Percentiles rank a stretch among this genome's conserved stretches.
Conservation (phyloP, 2,797 vertebrate species). For the Sebastes variabilis region DNA sequence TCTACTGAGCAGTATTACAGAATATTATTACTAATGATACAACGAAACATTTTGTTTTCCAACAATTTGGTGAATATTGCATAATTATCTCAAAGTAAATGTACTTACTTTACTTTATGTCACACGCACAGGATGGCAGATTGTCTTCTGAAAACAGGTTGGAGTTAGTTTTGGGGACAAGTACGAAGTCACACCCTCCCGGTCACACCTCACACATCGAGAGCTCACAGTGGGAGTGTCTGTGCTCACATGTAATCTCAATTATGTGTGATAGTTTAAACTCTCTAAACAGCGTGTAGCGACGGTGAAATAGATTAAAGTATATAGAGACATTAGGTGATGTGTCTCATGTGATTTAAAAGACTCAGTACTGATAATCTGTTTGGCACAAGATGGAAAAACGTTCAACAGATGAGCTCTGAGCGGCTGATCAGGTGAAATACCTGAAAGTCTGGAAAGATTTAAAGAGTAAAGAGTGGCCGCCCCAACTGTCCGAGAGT, state of each 20-base stretch:
- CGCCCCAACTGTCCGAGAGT: background rate
- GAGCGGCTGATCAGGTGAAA: background rate
- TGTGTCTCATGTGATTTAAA: background rate
- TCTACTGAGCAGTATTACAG: background rate
- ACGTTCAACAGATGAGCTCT: accelerated
- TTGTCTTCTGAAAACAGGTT: conserved; percentile 39
- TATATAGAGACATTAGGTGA: background rate
- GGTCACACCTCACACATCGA: background rate
- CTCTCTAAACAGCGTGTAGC: background rate
- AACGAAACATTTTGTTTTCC: background rate
- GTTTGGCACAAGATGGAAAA: background rate
- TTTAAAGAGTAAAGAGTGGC: background rate
- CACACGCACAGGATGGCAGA: conserved; percentile 6
- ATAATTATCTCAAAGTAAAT: background rate
- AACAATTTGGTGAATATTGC: background rate
- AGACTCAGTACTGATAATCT: background rate
- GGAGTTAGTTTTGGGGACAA: conserved; percentile 11
- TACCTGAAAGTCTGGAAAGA: background rate
- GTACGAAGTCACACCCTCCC: conserved; percentile 38
- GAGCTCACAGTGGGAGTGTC: conserved; percentile 15
- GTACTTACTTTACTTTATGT: conserved; percentile 52
- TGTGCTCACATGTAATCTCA: background rate
- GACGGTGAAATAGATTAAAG: background rate
- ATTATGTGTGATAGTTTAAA: background rate
- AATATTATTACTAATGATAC: background rate